phyloP scores from a whole-genome alignment of 2,888 invertebrate genomes.

The Scaptomyza polygonia region DNA sequence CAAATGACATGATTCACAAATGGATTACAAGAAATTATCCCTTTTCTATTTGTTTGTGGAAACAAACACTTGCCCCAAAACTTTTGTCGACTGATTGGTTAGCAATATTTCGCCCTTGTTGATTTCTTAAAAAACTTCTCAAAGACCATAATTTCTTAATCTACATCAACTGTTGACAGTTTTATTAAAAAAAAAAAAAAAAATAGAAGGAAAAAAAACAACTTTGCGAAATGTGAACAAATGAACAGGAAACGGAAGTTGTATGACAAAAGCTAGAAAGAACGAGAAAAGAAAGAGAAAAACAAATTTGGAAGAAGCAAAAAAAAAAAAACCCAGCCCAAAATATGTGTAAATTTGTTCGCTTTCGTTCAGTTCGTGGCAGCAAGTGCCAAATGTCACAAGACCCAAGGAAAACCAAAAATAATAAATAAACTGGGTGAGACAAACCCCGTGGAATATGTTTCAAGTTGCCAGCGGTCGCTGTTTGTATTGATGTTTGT shows the following conservation, averaged over 20 bases:
- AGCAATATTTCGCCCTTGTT: conserved; percentile 19
- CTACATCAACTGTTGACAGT: conserved; percentile 79
- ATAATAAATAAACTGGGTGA: conserved; percentile 13
- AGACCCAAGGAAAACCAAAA: conserved; percentile 15
- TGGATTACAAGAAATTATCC: conserved; percentile 10
- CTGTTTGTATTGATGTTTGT: conserved; percentile 73
- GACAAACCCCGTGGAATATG: conserved; percentile 49
- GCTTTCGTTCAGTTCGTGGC: conserved; percentile 43
- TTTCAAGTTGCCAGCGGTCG: conserved; percentile 54
- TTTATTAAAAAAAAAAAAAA: conserved; percentile 66
- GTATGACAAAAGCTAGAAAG: conserved; percentile 58
- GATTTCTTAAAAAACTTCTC: conserved; percentile 30
- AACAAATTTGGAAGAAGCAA: conserved; percentile 25
- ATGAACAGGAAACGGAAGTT: conserved; percentile 80
- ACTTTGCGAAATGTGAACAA: conserved; percentile 74
- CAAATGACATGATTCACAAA: conserved; percentile 14
- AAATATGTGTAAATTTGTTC: conserved; percentile 76
- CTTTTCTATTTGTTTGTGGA: background rate
- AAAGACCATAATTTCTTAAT: conserved; percentile 76
- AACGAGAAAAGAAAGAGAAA: conserved; percentile 27
- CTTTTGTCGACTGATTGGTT: conserved; percentile 23
- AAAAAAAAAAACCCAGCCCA: conserved; percentile 37
- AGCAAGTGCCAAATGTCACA: conserved; percentile 78
- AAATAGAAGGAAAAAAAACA: conserved; percentile 21
- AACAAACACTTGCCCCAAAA: conserved; percentile 2